Conservation (phyloP, 1,140 invertebrate genomes). For the Heliothis virescens region DNA sequence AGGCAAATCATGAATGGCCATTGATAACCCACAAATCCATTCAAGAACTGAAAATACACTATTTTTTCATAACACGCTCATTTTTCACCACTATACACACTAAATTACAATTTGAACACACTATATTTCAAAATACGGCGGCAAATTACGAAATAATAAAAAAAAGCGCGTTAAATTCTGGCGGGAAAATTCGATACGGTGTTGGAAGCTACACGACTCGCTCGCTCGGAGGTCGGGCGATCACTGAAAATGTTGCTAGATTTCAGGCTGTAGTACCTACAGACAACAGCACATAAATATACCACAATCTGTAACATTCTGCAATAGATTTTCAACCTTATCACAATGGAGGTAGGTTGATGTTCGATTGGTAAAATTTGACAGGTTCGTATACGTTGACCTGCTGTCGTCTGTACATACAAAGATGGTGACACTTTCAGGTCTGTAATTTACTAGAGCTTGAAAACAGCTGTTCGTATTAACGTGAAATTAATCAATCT, state of each 20-base stretch:
- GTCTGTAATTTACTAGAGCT: neutral
- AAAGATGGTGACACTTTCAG: conserved; percentile 13
- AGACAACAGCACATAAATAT: too few species aligned
- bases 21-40: conserved; percentile 2
- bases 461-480: neutral
- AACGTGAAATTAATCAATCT: too few species aligned
- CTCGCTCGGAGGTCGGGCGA: conserved; percentile 8
- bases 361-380: too few species aligned
- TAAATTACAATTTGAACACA: neutral
- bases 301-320: too few species aligned
- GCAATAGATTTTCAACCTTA: too few species aligned
- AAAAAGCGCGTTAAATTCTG: conserved; percentile 44
- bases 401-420: too few species aligned
- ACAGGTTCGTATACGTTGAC: too few species aligned
- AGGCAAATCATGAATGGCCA: conserved; percentile 36
- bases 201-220: conserved; percentile 10
- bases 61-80: neutral
- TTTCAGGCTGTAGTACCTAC: neutral
- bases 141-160: conserved; percentile 4
- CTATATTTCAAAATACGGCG: neutral
- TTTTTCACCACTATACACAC: neutral
- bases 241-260: conserved; percentile 17
- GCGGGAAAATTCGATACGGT: conserved; percentile 30
- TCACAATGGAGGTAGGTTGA: too few species aligned
- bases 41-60: conserved; percentile 5